Evolutionary conservation across 1,140 invertebrate species (phyloP), one percentile per base, ranked within the genome.

Genomic region (Platyura marginata): DNA sequence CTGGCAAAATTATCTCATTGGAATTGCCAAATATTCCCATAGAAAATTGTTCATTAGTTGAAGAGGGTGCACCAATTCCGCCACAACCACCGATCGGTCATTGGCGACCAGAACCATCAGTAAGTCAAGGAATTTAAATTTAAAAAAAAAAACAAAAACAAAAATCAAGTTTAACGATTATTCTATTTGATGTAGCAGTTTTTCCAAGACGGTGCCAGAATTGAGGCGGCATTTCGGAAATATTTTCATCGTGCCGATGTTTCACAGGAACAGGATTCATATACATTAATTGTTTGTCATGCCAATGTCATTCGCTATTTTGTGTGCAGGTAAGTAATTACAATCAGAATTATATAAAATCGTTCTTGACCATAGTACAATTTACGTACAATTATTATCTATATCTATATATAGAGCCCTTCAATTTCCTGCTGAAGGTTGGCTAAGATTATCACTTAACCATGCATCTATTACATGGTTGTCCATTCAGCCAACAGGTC

Each of bases 271-370:
- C 65, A 79, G 44, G 90, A 97, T 58, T 76, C 75, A 5, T 93
- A 87, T 60, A 95, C 95, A 38, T 58, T 99, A 21, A 67, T 98
- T 36, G 91, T 98, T 4, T 98, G 93, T 49, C 95, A 99, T 67
- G 93, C 87, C 11, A 99, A 98, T 67, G 93, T 98, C 10, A 98
- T 98, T 51, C 67, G 95, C 44, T 98, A 95, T 65, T 95, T 98
- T 66, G 79, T 95, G 15, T 98, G 93, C 69, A 76, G 88, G 88
- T 91, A 61, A 67, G 61, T 64, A 35, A 33, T 11, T 15, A 15
- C 41, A 2, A n/a, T n/a, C n/a, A n/a, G n/a, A 43, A 3, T 5
- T 11, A 34, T 29, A 13, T 13, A 29, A 29, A 29, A 29, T 8
- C 13, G 13, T 29, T 29, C 25, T 29, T 29, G 6, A 13, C 25